phyloP scores from a whole-genome alignment of 2,888 invertebrate genomes.

The Sialis lutaria region DNA sequence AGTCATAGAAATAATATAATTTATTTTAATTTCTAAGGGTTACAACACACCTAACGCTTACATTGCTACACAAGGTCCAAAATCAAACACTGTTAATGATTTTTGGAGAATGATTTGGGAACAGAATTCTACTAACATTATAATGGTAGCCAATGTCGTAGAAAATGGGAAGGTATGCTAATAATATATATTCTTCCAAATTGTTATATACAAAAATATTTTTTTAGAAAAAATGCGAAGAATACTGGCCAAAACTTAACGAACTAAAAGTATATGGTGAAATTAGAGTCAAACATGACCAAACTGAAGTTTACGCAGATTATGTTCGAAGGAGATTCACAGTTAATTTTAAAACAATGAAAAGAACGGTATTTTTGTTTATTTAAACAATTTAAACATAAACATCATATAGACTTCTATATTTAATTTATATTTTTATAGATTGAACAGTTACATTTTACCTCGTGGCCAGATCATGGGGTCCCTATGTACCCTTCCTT shows the following conservation, averaged over 20 bases:
- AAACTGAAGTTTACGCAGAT: conserved; percentile 20
- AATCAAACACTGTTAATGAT: conserved; percentile 22
- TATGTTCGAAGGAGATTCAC: conserved; percentile 21
- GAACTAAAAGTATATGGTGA: conserved; percentile 20
- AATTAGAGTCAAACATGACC: conserved; percentile 19
- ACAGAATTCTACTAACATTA: conserved; percentile 27
- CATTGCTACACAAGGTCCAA: conserved; percentile 25
- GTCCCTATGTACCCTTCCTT: conserved; percentile 25
- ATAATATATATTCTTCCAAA: no score
- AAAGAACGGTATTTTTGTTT: no score
- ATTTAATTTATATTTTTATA: neutral
- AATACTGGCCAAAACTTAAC: conserved; percentile 31
- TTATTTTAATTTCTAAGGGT: conserved; percentile 12
- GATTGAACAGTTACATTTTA: conserved; percentile 29
- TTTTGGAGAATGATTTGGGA: conserved; percentile 32
- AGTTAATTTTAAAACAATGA: conserved; percentile 14
- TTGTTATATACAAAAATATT: conserved; percentile 2
- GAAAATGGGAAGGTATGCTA: conserved; percentile 25
- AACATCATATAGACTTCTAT: no score
- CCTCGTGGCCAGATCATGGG: conserved; percentile 33
- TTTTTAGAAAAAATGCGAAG: conserved; percentile 28
- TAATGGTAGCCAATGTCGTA: conserved; percentile 29
- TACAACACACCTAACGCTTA: conserved; percentile 16
- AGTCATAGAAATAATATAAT: no score
- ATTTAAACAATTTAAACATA: no score